These are phyloP conservation scores for Caenorhabditis drosophilae DNA, from an alignment of 2,888 invertebrate genomes.

Conservation along the genomic window DNA sequence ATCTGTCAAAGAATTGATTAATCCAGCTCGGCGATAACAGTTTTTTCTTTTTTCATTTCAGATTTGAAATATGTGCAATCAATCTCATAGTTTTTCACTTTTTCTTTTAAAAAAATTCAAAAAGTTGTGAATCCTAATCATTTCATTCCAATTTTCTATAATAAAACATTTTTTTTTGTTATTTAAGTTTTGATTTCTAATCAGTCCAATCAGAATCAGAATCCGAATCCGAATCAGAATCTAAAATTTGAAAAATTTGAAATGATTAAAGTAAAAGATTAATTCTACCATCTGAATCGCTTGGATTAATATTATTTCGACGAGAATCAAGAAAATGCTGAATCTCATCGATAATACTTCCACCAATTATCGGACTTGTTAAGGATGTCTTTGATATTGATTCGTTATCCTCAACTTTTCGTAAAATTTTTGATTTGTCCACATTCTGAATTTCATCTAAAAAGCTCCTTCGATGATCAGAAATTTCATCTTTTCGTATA, in stretches of 20 bases:
- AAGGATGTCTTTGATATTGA: not conserved
- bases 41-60: not conserved
- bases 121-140: conserved; percentile 7
- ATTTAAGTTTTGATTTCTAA: not conserved
- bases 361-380: conserved; percentile 7
- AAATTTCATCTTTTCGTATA: not conserved
- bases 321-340: conserved; percentile 21
- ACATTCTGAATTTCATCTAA: conserved; percentile 27
- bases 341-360: conserved; percentile 23
- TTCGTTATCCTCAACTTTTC: conserved; percentile 19
- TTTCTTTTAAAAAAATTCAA: not conserved
- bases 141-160: conserved; percentile 1
- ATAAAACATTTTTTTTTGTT: conserved; percentile 6
- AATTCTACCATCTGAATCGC: conserved; percentile 21
- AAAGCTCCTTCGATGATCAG: conserved; percentile 14
- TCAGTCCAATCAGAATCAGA: no score
- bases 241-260: no score
- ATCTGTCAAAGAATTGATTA: conserved; percentile 42
- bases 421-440: conserved; percentile 15
- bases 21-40: conserved; percentile 3
- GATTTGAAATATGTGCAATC: no score
- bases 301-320: conserved; percentile 22
- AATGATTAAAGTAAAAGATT: no score
- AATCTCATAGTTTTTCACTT: not conserved
- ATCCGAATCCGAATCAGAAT: no score